Conservation (phyloP, 1,140 invertebrate species). For the Glossosoma conforme region DNA sequence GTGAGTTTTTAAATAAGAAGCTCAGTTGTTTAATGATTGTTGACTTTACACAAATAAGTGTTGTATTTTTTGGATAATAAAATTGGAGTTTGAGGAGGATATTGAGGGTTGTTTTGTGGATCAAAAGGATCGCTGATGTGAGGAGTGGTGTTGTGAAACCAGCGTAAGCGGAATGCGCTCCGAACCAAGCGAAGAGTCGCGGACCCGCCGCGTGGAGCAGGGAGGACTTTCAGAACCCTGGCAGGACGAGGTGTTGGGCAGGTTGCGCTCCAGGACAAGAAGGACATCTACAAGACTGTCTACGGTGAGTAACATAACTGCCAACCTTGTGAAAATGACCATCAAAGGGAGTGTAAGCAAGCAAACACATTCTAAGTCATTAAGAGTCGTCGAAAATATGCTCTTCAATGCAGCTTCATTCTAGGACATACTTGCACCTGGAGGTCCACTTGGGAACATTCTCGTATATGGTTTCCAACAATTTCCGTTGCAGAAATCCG, state of each 20-base stretch:
- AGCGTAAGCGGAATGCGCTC: too few relatives aligned
- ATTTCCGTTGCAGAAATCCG: too few relatives aligned
- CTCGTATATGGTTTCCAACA: background rate
- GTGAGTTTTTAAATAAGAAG: too few relatives aligned
- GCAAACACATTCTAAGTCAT: background rate
- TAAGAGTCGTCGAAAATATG: background rate
- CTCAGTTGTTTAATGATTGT: too few relatives aligned
- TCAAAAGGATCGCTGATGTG: too few relatives aligned
- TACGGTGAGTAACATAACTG: conserved; percentile 5
- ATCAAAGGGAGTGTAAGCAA: background rate
- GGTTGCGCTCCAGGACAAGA: conserved; percentile 21
- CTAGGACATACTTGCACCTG: background rate
- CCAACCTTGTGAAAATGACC: background rate
- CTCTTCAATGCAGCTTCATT: background rate
- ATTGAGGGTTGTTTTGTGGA: too few relatives aligned
- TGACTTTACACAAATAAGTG: too few relatives aligned
- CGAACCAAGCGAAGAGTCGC: conserved; percentile 25
- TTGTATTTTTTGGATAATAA: too few relatives aligned
- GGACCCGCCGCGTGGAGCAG: conserved; percentile 21
- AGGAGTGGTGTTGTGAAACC: too few relatives aligned
- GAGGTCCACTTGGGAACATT: background rate
- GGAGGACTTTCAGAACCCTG: conserved; percentile 17
- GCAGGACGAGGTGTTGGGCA: conserved; percentile 23
- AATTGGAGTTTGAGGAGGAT: too few relatives aligned
- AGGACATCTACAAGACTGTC: conserved; percentile 8